phyloP scores from a whole-genome alignment of 2,113 vertebrate species.

The Aramus guarauna region DNA sequence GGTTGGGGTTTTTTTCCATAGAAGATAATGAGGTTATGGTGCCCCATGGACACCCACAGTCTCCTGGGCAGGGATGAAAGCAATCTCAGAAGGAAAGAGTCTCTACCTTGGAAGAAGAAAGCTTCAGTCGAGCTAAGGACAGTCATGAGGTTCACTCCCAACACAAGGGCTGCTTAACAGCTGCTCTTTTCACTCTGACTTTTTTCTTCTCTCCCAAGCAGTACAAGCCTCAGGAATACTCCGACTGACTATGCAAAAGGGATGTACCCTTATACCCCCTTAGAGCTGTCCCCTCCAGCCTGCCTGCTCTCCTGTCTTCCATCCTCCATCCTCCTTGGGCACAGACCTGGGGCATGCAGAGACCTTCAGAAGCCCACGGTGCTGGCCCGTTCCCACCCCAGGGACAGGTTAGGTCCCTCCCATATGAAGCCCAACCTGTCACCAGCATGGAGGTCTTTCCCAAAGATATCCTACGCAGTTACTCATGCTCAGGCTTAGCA shows the following conservation, averaged over 20 bases:
- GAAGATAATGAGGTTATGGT: conserved; percentile 29
- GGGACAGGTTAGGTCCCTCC: not conserved
- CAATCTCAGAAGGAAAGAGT: not conserved
- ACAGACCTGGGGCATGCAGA: not conserved
- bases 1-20: not conserved
- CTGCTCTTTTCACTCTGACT: not conserved
- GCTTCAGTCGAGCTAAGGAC: not conserved
- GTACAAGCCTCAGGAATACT: not conserved
- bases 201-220: not conserved
- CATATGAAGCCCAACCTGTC: not conserved
- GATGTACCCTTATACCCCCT: not conserved
- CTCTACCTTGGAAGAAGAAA: conserved; percentile 19
- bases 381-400: not conserved
- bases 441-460: not conserved
- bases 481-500: not conserved
- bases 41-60: not conserved
- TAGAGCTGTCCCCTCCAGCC: not conserved
- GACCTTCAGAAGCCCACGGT: not conserved
- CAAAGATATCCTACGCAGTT: not conserved
- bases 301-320: not conserved
- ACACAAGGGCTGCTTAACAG: not conserved
- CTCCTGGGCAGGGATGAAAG: conserved; percentile 28
- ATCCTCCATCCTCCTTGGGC: not conserved
- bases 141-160: not conserved
- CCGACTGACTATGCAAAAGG: not conserved